These are phyloP conservation scores for Lasioglossum vierecki DNA, from an alignment of 2,888 invertebrate species.

Conservation along the genomic window DNA sequence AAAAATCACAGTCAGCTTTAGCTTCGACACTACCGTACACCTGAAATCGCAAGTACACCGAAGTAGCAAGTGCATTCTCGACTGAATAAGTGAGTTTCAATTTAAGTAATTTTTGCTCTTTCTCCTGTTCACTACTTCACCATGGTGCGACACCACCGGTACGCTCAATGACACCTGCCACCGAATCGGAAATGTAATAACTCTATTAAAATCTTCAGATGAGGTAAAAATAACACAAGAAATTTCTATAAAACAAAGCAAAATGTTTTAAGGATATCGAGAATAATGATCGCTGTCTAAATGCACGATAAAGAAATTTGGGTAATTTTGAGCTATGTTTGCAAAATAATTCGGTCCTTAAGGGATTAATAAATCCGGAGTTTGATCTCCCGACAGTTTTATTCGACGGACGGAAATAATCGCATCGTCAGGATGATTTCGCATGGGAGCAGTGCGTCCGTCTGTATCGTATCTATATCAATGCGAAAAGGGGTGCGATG, in stretches of 20 bases:
- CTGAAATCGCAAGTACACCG: too few species aligned
- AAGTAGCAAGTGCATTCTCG: too few species aligned
- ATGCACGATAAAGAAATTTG: neutral
- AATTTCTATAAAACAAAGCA: too few species aligned
- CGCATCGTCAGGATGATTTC: conserved; percentile 32
- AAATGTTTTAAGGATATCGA: neutral
- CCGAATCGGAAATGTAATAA: neutral
- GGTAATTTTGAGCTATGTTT: neutral
- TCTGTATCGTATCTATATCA: conserved; percentile 34
- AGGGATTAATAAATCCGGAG: conserved; percentile 20
- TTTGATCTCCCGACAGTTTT: conserved; percentile 36
- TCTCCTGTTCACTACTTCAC: too few species aligned
- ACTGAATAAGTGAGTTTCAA: too few species aligned
- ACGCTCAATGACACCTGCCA: too few species aligned
- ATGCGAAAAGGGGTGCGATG: conserved; percentile 1
- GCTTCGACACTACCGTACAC: too few species aligned
- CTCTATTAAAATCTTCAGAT: neutral
- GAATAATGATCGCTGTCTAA: neutral
- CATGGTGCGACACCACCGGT: too few species aligned
- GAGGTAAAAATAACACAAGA: neutral
- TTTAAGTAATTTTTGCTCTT: too few species aligned
- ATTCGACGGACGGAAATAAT: conserved; percentile 48
- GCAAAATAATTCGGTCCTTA: neutral
- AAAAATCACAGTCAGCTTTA: too few species aligned
- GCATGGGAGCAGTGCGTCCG: conserved; percentile 27